A percentile compares a stretch with the other conserved stretches of the same genome.
Conservation (phyloP, 2,888 invertebrate genomes). For the Ophonus ardosiacus region DNA sequence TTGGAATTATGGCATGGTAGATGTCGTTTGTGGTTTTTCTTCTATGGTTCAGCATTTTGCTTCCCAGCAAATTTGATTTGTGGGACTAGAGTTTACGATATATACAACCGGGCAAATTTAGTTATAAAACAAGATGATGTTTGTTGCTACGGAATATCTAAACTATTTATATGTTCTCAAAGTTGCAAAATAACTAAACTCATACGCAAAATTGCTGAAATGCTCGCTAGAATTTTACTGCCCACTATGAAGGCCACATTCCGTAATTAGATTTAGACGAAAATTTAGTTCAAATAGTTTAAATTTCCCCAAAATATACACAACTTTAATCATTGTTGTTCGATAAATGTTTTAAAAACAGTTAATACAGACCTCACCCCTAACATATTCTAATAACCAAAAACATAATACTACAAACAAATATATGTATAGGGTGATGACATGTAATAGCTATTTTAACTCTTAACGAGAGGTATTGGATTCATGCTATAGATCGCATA, state of each 20-base stretch:
- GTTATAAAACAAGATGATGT: conserved; percentile 29
- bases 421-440: too few species aligned
- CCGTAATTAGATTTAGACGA: background rate
- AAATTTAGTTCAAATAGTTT: background rate
- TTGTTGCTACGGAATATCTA: conserved; percentile 22
- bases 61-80: conserved; percentile 23
- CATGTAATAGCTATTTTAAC: too few species aligned
- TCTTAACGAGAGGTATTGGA: too few species aligned
- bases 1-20: conserved; percentile 35
- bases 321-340: too few species aligned
- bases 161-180: conserved; percentile 36
- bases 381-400: too few species aligned
- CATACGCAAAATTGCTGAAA: background rate
- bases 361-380: too few species aligned
- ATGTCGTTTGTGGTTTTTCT: conserved; percentile 18
- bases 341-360: too few species aligned
- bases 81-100: background rate
- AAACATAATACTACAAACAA: too few species aligned
- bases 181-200: conserved; percentile 2
- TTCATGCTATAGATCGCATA: too few species aligned
- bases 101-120: background rate
- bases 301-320: background rate
- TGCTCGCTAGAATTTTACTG: background rate
- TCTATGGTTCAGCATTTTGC: background rate
- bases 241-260: background rate